phyloP scores from a whole-genome alignment of 2,888 invertebrate genomes.

The Lithophane leautieri region DNA sequence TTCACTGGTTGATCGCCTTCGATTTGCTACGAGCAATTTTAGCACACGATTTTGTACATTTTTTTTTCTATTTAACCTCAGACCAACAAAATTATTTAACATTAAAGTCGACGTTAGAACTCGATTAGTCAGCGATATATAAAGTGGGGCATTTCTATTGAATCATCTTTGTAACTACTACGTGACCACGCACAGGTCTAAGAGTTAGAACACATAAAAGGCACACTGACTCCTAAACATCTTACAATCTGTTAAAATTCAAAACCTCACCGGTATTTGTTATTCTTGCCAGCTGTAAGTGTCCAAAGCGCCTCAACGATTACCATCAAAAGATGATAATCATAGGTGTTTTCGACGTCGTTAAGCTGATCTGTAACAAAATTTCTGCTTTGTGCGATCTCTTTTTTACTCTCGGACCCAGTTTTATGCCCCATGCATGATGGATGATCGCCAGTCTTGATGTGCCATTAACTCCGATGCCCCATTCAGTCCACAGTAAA shows the following conservation, averaged over 20 bases:
- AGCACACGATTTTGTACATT: background rate
- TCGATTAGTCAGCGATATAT: slow-evolving; percentile 30
- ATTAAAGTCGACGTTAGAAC: slow-evolving; percentile 8
- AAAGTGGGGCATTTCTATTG: slow-evolving; percentile 32
- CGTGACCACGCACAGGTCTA: slow-evolving; percentile 61
- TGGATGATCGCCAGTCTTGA: slow-evolving; percentile 77
- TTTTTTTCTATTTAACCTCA: too few species aligned
- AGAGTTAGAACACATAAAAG: slow-evolving; percentile 76
- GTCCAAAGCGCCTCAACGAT: slow-evolving; percentile 88
- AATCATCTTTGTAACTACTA: slow-evolving; percentile 22
- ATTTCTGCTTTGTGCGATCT: slow-evolving; percentile 89
- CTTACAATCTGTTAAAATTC: slow-evolving; percentile 79
- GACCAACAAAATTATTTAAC: too few species aligned
- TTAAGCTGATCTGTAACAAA: slow-evolving; percentile 90
- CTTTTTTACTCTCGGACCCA: slow-evolving; percentile 78
- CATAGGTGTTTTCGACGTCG: slow-evolving; percentile 90
- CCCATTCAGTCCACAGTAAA: slow-evolving; percentile 71
- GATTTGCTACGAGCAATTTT: slow-evolving; percentile 21
- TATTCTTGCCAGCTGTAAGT: slow-evolving; percentile 86
- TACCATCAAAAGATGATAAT: slow-evolving; percentile 91
- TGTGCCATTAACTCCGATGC: slow-evolving; percentile 72
- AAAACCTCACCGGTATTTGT: slow-evolving; percentile 87
- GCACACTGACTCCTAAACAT: slow-evolving; percentile 81
- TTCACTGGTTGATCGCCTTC: slow-evolving; percentile 19
- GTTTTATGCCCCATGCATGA: slow-evolving; percentile 82